Percentiles rank a stretch among this genome's conserved stretches.
These are phyloP conservation scores for Stichopus chloronotus DNA, from an alignment of 35 echinoderm and acorn worm species.

Conservation along the genomic window DNA sequence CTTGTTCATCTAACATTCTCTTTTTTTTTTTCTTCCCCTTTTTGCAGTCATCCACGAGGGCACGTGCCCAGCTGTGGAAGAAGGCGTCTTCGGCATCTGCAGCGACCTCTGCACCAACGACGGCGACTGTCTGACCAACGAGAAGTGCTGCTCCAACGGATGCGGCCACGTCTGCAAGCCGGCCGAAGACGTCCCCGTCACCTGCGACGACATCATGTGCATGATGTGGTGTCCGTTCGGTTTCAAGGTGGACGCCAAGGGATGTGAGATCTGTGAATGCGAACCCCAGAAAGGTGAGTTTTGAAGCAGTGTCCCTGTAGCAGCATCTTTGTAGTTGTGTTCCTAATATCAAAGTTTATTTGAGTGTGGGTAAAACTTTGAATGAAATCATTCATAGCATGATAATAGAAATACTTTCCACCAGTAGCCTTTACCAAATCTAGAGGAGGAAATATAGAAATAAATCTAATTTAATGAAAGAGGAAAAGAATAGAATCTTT, in stretches of 20 bases:
- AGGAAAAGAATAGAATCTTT: too few relatives aligned
- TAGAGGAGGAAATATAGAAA: too few relatives aligned
- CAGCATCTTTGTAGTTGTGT: not conserved
- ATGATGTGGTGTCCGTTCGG: constrained; percentile 65
- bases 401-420: not conserved
- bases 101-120: constrained; percentile 64
- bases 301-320: not conserved
- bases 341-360: not conserved
- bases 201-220: constrained; percentile 62
- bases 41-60: constrained; percentile 50
- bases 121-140: constrained; percentile 27
- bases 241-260: constrained; percentile 58
- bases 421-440: not conserved
- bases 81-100: constrained; percentile 61
- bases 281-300: constrained; percentile 57
- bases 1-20: not conserved
- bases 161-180: constrained; percentile 72
- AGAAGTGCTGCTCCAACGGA: constrained; percentile 75
- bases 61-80: constrained; percentile 53
- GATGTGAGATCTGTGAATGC: constrained; percentile 66
- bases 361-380: not conserved
- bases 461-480: too few relatives aligned
- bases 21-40: not conserved
- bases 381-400: not conserved
- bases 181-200: constrained; percentile 20